These are phyloP conservation scores for Macrobrachium nipponense DNA, from an alignment of 1,140 invertebrate species.

Conservation along the genomic window DNA sequence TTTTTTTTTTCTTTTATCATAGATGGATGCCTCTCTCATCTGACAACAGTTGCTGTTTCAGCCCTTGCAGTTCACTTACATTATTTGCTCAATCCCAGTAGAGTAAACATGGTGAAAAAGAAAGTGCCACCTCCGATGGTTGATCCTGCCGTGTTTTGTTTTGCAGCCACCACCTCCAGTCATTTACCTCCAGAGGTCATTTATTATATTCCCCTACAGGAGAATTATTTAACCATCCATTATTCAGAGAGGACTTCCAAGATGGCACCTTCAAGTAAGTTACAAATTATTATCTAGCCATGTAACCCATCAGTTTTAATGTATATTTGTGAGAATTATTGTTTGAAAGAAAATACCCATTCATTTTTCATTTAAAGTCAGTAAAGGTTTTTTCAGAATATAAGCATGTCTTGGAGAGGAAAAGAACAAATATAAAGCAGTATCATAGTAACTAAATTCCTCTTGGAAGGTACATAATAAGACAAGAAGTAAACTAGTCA, in stretches of 20 bases:
- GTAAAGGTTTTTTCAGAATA: no score
- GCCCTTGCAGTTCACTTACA: conserved; percentile 40
- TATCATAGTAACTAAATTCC: no score
- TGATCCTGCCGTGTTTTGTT: not conserved
- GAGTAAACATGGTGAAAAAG: not conserved
- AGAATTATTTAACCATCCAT: conserved; percentile 5
- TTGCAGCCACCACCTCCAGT: conserved; percentile 15
- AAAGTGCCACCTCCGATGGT: not conserved
- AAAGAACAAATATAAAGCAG: no score
- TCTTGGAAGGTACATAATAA: no score
- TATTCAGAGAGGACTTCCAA: conserved; percentile 40
- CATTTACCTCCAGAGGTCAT: no score
- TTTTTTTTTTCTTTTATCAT: not conserved
- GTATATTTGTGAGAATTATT: not conserved
- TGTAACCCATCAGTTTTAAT: not conserved
- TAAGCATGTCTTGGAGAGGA: no score
- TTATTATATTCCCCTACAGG: not conserved
- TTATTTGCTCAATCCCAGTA: conserved; percentile 26
- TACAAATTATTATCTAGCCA: not conserved
- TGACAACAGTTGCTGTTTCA: conserved; percentile 43
- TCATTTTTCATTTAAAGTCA: no score
- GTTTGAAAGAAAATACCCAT: no score
- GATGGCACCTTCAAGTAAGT: conserved; percentile 21
- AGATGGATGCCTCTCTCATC: conserved; percentile 45
- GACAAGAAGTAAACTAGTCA: no score